phyloP scores from a whole-genome alignment of 1,140 invertebrate genomes.

The Caerostris darwini region DNA sequence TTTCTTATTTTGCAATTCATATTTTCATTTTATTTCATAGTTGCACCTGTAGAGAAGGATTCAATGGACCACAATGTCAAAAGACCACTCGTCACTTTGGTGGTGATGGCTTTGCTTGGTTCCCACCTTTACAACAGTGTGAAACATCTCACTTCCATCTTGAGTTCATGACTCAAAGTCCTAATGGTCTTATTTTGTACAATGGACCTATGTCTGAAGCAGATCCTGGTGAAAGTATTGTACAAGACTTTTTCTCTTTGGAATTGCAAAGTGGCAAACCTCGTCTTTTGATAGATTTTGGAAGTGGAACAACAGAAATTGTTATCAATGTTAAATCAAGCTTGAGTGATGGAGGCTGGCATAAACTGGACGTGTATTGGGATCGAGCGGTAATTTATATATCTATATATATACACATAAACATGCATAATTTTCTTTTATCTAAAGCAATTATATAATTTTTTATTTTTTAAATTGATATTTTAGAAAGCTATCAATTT shows the following conservation, averaged over 20 bases:
- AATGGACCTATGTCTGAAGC: slow-evolving; percentile 97
- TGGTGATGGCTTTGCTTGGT: slow-evolving; percentile 97
- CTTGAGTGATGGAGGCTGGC: slow-evolving; percentile 97
- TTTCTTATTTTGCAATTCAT: neutral
- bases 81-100: slow-evolving; percentile 96
- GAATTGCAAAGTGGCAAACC: slow-evolving; percentile 95
- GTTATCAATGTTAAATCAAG: slow-evolving; percentile 92
- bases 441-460: too few species aligned
- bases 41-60: slow-evolving; percentile 94
- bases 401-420: neutral
- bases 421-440: too few species aligned
- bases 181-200: slow-evolving; percentile 95
- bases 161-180: slow-evolving; percentile 95
- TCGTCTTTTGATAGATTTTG: slow-evolving; percentile 95
- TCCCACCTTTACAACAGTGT: slow-evolving; percentile 96
- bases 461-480: too few species aligned
- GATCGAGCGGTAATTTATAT: slow-evolving; percentile 88
- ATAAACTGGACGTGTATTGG: slow-evolving; percentile 97
- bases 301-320: slow-evolving; percentile 94
- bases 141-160: slow-evolving; percentile 96
- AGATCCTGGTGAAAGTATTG: slow-evolving; percentile 88
- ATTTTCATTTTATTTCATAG: slow-evolving; percentile 15
- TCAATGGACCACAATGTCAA: slow-evolving; percentile 96
- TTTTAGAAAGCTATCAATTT: too few species aligned
- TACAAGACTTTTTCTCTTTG: slow-evolving; percentile 94